These are phyloP conservation scores for Maccullochella peelii DNA, from an alignment of 2,113 vertebrate species.

Conservation along the genomic window DNA sequence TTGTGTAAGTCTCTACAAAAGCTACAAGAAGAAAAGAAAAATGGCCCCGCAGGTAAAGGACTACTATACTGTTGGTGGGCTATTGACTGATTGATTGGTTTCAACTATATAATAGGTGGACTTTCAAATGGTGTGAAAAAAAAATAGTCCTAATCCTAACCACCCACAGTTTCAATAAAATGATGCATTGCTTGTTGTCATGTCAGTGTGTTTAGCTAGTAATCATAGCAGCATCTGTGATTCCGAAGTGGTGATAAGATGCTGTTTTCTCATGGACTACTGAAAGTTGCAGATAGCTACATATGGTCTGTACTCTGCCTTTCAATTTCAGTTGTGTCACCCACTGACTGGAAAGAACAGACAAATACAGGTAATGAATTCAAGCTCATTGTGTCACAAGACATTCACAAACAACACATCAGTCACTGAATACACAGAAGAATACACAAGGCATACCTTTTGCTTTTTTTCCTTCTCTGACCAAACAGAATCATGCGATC, in stretches of 20 bases:
- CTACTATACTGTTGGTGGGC: background rate
- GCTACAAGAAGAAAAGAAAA: slow-evolving; percentile 21
- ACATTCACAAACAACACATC: slow-evolving; percentile 21
- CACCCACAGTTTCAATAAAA: background rate
- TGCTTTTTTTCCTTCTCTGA: slow-evolving; percentile 23
- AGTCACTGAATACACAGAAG: background rate
- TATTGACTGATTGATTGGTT: slow-evolving; percentile 17
- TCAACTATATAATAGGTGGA: background rate
- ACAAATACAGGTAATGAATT: slow-evolving; percentile 7
- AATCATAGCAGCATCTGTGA: background rate
- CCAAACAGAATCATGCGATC: slow-evolving; percentile 70
- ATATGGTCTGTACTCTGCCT: background rate
- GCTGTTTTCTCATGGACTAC: background rate
- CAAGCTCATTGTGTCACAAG: slow-evolving; percentile 8
- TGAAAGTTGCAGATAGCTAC: background rate
- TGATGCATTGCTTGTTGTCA: background rate
- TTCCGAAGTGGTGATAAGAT: background rate
- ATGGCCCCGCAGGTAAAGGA: background rate
- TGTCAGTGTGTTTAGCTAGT: background rate
- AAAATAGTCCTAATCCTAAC: background rate
- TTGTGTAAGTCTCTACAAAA: slow-evolving; percentile 9
- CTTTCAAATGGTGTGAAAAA: background rate
- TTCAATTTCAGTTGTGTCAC: background rate
- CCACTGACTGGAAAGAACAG: background rate
- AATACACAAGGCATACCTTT: slow-evolving; percentile 27